Evolutionary conservation across 2,113 vertebrate species (phyloP), one percentile per base, ranked within the genome.

Genomic region (Halcyon senegalensis): DNA sequence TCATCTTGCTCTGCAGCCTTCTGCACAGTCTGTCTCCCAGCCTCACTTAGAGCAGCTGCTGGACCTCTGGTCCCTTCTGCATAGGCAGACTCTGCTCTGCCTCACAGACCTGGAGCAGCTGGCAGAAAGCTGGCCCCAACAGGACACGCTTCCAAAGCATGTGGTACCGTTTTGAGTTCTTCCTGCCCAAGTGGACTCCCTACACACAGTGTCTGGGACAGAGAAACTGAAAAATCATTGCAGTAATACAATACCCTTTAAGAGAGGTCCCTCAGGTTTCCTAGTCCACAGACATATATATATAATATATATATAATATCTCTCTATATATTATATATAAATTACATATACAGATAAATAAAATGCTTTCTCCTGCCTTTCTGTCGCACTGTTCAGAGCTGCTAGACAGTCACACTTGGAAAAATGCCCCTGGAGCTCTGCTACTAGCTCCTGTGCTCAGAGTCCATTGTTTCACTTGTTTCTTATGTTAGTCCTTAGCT

Each of bases 281-380:
- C 98, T 97, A 97, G 96, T 96, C 97, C 97, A 95, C 96, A 51
- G 74, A 86, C 62, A 92, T 87, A 98, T 93, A 98, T 98, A 98
- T 98, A 97, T 98, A 96, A 98, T 98, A 98, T 97, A 98, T 98
- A 98, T 98, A 98, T 98, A 97, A 98, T 98, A 98, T 96, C 97
- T 98, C 97, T 96, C 63, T 98, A 17, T 98, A 97, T 98, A 98
- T 98, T 97, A 98, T 98, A 98, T 98, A 98, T 98, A 98, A 98
- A 98, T 98, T 98, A 98, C 98, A 98, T 98, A 97, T 97, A 98
- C 97, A 97, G 98, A 98, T 98, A 98, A 98, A 98, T 98, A 98
- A 98, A 97, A 97, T 95, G 97, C 97, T 96, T 97, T 97, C 97
- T 97, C 95, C 97, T 72, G 95, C 97, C 94, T 89, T 88, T 91